Evolutionary conservation across 1,140 invertebrate genomes (phyloP).

Genomic region (Harlomillsia oculata): DNA sequence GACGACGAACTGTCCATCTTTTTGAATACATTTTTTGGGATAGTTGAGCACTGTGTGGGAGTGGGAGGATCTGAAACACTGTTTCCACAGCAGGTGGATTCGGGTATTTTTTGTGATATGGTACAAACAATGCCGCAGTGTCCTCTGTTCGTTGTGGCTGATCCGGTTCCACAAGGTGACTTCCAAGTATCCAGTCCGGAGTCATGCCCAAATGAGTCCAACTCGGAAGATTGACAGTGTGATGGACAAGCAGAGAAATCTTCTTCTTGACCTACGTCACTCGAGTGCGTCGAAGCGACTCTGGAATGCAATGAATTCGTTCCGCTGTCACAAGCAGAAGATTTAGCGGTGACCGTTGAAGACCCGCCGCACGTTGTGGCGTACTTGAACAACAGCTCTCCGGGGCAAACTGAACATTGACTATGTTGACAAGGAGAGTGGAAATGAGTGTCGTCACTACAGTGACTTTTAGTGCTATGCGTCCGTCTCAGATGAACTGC

Average conservation of each 20-base stretch:
- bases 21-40: too few relatives aligned
- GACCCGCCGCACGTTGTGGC: too few relatives aligned
- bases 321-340: too few relatives aligned
- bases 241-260: too few relatives aligned
- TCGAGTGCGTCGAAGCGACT: too few relatives aligned
- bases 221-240: not conserved
- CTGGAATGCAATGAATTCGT: too few relatives aligned
- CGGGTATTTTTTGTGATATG: constrained; percentile 31
- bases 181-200: constrained; percentile 35
- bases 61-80: too few relatives aligned
- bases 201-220: constrained; percentile 25
- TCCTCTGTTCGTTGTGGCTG: not conserved
- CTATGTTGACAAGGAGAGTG: not conserved
- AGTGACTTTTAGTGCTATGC: constrained; percentile 30
- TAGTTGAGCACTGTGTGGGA: too few relatives aligned
- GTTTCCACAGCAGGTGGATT: not conserved
- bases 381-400: too few relatives aligned
- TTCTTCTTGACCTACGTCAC: too few relatives aligned
- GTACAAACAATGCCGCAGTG: constrained; percentile 30
- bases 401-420: not conserved
- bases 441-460: not conserved
- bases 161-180: not conserved
- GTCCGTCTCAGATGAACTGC: constrained; percentile 31
- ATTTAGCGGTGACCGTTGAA: too few relatives aligned
- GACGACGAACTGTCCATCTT: constrained; percentile 1